Conservation (phyloP, 1,140 invertebrate genomes). For the Caenorhabditis brenneri region DNA sequence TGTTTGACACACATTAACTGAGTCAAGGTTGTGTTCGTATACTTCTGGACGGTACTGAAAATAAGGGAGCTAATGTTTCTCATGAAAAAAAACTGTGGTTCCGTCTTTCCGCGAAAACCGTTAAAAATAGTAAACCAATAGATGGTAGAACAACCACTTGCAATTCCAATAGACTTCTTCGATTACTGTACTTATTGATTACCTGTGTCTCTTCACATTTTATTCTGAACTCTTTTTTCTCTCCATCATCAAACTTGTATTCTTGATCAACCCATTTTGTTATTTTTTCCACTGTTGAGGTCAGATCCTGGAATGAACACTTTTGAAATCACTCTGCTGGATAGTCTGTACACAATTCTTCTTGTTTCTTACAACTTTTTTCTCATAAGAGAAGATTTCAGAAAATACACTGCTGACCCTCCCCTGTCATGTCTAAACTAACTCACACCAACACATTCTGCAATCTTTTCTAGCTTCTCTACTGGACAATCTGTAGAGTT, state of each 20-base stretch:
- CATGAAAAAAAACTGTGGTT: no score
- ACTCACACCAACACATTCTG: not conserved
- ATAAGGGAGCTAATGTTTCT: no score
- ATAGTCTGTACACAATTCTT: no score
- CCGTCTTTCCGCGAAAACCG: no score
- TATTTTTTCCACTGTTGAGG: not conserved
- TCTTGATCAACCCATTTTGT: conserved; percentile 6
- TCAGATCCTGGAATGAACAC: not conserved
- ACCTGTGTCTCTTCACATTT: not conserved
- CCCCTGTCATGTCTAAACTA: not conserved
- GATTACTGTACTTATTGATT: not conserved
- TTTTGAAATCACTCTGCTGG: not conserved
- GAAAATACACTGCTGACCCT: not conserved
- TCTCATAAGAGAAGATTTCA: no score
- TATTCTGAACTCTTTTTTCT: not conserved
- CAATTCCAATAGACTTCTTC: no score
- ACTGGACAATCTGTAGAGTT: not conserved
- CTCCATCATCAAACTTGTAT: not conserved
- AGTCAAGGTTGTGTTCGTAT: no score
- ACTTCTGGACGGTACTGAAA: no score
- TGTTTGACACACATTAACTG: no score
- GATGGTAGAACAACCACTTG: no score
- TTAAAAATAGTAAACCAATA: no score
- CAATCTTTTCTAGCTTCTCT: not conserved
- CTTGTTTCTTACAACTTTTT: no score